A percentile compares a stretch with the other conserved stretches of the same genome.
These are phyloP conservation scores for Leuctra nigra DNA, from an alignment of 2,888 invertebrate genomes.

Conservation along the genomic window DNA sequence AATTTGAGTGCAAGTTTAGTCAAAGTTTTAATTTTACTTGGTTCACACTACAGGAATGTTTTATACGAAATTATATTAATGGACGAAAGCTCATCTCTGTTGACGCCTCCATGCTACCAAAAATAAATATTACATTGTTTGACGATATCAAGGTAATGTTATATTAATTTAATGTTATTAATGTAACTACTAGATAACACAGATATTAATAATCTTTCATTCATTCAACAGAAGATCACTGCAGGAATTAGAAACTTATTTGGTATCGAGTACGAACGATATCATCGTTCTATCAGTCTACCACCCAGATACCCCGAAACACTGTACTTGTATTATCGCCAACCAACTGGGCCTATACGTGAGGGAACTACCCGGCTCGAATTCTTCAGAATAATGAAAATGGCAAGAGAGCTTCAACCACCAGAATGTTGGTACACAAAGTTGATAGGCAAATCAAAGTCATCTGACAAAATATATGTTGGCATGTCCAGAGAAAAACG, in stretches of 20 bases:
- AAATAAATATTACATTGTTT: background rate
- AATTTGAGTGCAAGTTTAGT: background rate
- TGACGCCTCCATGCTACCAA: background rate
- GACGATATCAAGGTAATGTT: background rate
- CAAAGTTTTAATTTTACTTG: background rate
- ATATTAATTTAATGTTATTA: background rate
- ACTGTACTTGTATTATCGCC: background rate
- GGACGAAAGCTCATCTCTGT: background rate
- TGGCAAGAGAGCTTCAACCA: background rate
- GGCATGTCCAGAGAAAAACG: no score
- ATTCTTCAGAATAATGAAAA: background rate
- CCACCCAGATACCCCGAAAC: background rate
- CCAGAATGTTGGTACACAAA: background rate
- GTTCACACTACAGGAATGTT: background rate
- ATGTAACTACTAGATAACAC: background rate
- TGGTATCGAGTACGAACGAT: background rate
- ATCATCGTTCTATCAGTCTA: background rate
- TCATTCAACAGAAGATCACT: background rate
- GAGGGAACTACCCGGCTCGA: background rate
- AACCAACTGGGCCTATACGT: background rate
- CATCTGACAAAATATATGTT: background rate
- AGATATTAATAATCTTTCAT: background rate
- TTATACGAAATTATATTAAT: background rate
- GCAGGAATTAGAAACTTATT: background rate
- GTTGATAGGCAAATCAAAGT: background rate